A percentile compares a stretch with the other conserved stretches of the same genome.
These are phyloP conservation scores for Siniperca undulata DNA, from an alignment of 2,797 vertebrate genomes.

Conservation along the genomic window DNA sequence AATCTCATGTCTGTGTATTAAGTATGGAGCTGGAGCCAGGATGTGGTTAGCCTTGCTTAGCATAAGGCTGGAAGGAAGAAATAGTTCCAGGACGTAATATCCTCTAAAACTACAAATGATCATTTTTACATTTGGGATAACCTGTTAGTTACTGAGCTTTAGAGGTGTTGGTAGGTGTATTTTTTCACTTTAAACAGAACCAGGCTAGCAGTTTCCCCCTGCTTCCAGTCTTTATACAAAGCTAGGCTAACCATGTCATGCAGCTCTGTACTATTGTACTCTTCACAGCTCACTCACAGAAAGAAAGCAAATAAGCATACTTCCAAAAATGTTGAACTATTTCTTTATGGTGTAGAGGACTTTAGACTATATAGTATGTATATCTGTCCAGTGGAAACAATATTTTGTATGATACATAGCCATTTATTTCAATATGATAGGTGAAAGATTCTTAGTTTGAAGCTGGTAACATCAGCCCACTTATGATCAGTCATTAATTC, in stretches of 20 bases:
- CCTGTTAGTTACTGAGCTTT: no score
- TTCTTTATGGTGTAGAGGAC: neutral
- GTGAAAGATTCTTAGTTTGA: neutral
- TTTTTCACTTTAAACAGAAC: neutral
- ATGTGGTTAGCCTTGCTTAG: slow-evolving; percentile 9
- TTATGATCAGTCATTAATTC: neutral
- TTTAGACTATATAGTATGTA: no score
- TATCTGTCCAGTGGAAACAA: neutral
- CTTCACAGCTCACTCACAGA: neutral
- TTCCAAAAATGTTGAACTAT: neutral
- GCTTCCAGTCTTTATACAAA: neutral
- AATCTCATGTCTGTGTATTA: no score
- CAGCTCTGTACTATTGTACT: neutral
- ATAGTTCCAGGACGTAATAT: neutral
- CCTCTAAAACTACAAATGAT: neutral
- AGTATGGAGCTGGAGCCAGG: no score
- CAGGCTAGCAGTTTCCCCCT: neutral
- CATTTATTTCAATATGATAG: neutral
- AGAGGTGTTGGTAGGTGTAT: neutral
- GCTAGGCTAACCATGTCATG: neutral
- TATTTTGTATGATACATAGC: neutral
- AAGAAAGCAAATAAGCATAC: neutral
- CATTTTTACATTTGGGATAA: neutral
- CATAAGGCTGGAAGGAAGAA: neutral
- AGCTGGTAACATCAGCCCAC: neutral